Evolutionary conservation across 2,113 vertebrate genomes (phyloP).

Genomic region (Pantherophis guttatus): DNA sequence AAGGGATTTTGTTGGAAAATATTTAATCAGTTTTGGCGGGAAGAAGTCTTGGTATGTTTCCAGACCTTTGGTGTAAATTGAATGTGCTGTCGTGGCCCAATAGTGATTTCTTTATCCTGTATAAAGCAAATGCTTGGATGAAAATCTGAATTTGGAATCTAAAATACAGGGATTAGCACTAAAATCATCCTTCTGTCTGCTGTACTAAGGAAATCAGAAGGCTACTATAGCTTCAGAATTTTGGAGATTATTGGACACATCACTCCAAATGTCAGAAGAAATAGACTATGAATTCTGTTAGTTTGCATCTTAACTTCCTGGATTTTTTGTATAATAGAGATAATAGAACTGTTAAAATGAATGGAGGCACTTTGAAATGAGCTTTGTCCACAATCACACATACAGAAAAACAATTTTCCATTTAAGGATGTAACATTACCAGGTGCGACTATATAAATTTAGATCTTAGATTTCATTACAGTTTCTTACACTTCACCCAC

Average conservation of each 20-base stretch:
- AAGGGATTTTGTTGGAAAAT: not conserved
- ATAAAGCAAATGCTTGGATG: not conserved
- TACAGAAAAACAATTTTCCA: not conserved
- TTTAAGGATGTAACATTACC: not conserved
- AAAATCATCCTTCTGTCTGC: not conserved
- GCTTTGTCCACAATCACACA: not conserved
- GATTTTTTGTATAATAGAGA: not conserved
- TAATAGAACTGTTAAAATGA: not conserved
- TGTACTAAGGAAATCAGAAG: not conserved
- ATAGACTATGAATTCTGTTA: not conserved
- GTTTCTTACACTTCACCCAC: not conserved
- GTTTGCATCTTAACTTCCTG: not conserved
- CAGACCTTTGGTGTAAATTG: not conserved
- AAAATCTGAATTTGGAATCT: slow-evolving; percentile 14
- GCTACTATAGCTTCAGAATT: not conserved
- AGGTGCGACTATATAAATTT: not conserved
- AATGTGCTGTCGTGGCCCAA: not conserved
- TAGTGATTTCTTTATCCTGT: not conserved
- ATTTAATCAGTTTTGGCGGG: not conserved
- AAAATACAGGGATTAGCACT: not conserved
- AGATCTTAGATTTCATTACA: not conserved
- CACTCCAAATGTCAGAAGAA: not conserved
- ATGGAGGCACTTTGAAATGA: not conserved
- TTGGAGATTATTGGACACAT: not conserved
- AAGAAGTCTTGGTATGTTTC: not conserved